Evolutionary conservation across 2,113 vertebrate genomes (phyloP).

Genomic region (Lasiurus cinereus): DNA sequence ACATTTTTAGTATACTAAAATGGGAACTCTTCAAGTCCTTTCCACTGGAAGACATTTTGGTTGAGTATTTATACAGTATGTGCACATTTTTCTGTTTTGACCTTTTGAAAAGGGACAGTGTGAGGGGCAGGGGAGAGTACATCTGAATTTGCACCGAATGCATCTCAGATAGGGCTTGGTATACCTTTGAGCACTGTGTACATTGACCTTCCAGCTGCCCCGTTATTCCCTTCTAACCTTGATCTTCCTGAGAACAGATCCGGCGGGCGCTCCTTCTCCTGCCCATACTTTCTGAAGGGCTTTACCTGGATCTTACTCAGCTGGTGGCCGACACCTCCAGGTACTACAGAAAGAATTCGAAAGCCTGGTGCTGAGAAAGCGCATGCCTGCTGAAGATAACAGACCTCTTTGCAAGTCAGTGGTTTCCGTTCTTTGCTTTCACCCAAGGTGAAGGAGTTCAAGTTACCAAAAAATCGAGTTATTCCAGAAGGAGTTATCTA

Average conservation of each 20-base stretch:
- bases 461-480: background rate
- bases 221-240: slow-evolving; percentile 27
- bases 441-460: background rate
- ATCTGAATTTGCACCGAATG: background rate
- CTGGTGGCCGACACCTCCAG: background rate
- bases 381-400: accelerated
- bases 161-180: background rate
- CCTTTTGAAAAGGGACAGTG: background rate
- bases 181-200: background rate
- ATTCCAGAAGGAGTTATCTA: background rate
- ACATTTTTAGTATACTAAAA: background rate
- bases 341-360: background rate
- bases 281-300: background rate
- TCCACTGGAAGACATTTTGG: background rate
- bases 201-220: no score
- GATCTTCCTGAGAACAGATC: slow-evolving; percentile 53
- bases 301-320: accelerated
- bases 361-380: background rate
- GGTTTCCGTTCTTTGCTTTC: slow-evolving; percentile 41
- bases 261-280: background rate
- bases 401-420: no score
- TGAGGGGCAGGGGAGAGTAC: background rate
- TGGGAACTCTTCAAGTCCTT: background rate
- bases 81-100: background rate
- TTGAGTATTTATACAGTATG: background rate